Evolutionary conservation across 1,140 invertebrate species (phyloP).

Genomic region (Diprion similis): DNA sequence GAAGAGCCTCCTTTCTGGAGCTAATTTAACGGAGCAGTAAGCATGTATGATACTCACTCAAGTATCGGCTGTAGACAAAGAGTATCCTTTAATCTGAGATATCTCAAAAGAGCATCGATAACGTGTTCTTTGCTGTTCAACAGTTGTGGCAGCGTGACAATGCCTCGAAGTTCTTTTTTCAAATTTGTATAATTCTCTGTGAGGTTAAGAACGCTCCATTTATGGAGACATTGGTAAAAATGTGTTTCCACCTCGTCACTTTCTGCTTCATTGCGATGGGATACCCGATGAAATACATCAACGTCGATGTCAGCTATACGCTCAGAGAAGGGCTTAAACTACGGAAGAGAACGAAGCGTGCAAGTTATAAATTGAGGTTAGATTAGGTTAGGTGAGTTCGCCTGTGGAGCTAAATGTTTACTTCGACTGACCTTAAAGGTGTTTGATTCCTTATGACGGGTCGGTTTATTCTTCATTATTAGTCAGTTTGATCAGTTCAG

Average conservation of each 20-base stretch:
- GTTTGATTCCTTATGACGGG: conserved; percentile 79
- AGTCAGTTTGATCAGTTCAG: conserved; percentile 8
- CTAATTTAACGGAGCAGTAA: background rate
- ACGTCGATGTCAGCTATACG: conserved; percentile 84
- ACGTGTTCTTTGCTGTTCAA: conserved; percentile 80
- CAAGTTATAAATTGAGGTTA: conserved; percentile 24
- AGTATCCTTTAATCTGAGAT: conserved; percentile 73
- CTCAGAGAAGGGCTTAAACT: conserved; percentile 89
- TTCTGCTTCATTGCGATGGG: conserved; percentile 72
- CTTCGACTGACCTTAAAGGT: conserved; percentile 75
- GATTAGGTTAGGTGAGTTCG: conserved; percentile 14
- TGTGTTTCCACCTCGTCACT: conserved; percentile 75
- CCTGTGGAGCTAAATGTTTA: conserved; percentile 1
- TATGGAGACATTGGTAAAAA: conserved; percentile 82
- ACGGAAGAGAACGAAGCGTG: conserved; percentile 52
- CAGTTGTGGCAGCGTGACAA: conserved; percentile 81
- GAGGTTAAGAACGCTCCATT: conserved; percentile 87
- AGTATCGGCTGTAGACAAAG: conserved; percentile 80
- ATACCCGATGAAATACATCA: conserved; percentile 78
- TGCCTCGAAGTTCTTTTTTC: conserved; percentile 72
- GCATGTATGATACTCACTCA: conserved; percentile 70
- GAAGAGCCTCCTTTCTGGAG: background rate
- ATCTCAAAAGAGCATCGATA: conserved; percentile 73
- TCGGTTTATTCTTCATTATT: conserved; percentile 79
- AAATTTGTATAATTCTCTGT: conserved; percentile 82